These are phyloP conservation scores for Microcebus jonahi DNA, from an alignment of 2,113 vertebrate genomes.

Conservation along the genomic window DNA sequence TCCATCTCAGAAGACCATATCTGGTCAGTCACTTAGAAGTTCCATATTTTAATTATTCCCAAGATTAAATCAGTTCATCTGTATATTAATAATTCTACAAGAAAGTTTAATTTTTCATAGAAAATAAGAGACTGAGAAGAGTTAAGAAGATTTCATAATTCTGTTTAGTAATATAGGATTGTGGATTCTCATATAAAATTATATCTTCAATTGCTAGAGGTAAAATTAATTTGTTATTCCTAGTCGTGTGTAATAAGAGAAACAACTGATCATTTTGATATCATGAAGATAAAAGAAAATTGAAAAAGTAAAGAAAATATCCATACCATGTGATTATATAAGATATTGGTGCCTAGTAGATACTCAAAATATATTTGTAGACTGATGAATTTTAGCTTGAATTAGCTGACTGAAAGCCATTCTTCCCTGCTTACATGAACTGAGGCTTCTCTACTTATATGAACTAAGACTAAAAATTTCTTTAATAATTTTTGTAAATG, in stretches of 20 bases:
- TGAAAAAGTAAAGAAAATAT: neutral
- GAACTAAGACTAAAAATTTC: neutral
- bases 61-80: neutral
- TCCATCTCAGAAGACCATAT: neutral
- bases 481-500: neutral
- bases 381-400: neutral
- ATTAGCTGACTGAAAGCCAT: neutral
- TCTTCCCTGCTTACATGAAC: neutral
- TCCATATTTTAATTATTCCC: neutral
- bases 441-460: neutral
- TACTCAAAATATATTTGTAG: neutral
- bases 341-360: neutral
- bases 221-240: slow-evolving; percentile 35
- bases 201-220: neutral
- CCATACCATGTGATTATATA: neutral
- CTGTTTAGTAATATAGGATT: neutral
- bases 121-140: neutral
- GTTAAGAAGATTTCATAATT: slow-evolving; percentile 3
- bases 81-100: neutral
- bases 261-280: neutral
- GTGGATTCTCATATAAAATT: neutral
- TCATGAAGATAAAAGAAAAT: neutral
- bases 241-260: neutral
- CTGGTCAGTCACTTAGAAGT: neutral
- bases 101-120: neutral